A percentile compares a stretch with the other conserved stretches of the same genome.
Evolutionary conservation across 2,888 invertebrate species (phyloP).

Genomic region (Drosophila mulleri): DNA sequence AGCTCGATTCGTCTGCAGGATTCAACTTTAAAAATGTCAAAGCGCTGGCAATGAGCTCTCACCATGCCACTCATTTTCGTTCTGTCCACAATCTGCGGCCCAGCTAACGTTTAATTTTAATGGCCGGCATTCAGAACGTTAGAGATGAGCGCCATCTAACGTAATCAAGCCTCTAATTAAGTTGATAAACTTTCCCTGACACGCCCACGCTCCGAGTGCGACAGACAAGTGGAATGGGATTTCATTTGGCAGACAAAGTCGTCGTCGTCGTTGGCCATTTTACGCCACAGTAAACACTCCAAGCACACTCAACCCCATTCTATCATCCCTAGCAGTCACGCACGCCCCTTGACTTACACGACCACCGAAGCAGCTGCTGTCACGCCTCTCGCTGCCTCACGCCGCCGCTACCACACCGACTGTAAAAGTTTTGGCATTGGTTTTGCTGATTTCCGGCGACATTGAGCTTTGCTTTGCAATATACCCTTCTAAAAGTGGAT

Average conservation of each 20-base stretch:
- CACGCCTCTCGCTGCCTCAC: conserved; percentile 22
- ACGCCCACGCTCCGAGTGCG: conserved; percentile 35
- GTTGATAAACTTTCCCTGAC: conserved; percentile 73
- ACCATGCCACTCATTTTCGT: not conserved
- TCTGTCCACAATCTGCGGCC: conserved; percentile 39
- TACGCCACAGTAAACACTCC: conserved; percentile 65
- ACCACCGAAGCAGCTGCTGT: conserved; percentile 60
- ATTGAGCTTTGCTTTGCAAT: conserved; percentile 41
- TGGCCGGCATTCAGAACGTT: conserved; percentile 39
- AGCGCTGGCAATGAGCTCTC: conserved; percentile 46
- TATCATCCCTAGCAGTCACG: conserved; percentile 6
- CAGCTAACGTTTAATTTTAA: conserved; percentile 69
- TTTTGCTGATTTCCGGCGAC: conserved; percentile 71
- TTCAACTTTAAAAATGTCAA: conserved; percentile 74
- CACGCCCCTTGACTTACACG: conserved; percentile 53
- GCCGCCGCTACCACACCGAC: not conserved
- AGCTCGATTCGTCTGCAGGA: conserved; percentile 25
- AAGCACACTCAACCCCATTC: conserved; percentile 3
- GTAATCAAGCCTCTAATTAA: conserved; percentile 80
- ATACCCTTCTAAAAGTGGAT: conserved; percentile 17
- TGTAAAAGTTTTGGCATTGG: conserved; percentile 70
- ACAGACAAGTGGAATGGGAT: conserved; percentile 29
- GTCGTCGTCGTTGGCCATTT: conserved; percentile 62
- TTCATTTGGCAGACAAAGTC: conserved; percentile 61
- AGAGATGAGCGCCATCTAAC: conserved; percentile 59